Base-by-base conservation (phyloP, 2,797 vertebrate genomes). In the Neostethus bicornis region DNA sequence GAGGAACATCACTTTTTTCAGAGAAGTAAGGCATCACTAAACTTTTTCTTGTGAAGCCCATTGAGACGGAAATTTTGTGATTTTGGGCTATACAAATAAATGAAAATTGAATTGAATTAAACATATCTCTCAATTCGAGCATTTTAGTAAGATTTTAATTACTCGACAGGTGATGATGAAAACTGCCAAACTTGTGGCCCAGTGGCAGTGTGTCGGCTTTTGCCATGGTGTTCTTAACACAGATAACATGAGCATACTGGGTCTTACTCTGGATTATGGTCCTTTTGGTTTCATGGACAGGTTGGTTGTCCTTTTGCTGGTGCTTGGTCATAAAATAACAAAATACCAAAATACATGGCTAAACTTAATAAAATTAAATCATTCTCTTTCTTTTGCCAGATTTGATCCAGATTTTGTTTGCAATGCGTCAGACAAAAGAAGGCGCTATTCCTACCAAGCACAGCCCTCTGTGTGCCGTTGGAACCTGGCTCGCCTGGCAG, bases 191-290 rank as follows among this genome's bases (percentile, higher is more conserved):
- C 29, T 96, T 76, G 96, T 95, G 70, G 95, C 95, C 0, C 94
- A 93, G n/a, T 98, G 96, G 95, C 96, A 98, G 54, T 95, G 96
- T 56, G 92, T 95, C 20, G 96, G 96, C 7, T 98, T 98, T 75
- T 97, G 96, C 83, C 96, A 98, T 0, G 95, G 96, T 0, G 95
- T 97, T 51, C 92, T 97, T 24, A 98, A 97, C 66, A 98, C 96
- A 0, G 96, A 98, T 75, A 98, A 98, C 66, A 97, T 97, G 95
- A 98, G 95, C 74, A 92, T 97, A 12, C 68, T 96, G 67, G 96
- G 96, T 37, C 86, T 98, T 0, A 96, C 96, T 53, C 87, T 98
- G 38, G 96, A 98, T 85, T 98, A 97, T 0, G 96, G 96, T 24
- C 96, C 96, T 19, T 98, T 93, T 26, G 94, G 95, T 21, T 98